Evolutionary conservation across 2,888 invertebrate species (phyloP), one percentile per base, ranked within the genome.

Genomic region (Xylota sylvarum): DNA sequence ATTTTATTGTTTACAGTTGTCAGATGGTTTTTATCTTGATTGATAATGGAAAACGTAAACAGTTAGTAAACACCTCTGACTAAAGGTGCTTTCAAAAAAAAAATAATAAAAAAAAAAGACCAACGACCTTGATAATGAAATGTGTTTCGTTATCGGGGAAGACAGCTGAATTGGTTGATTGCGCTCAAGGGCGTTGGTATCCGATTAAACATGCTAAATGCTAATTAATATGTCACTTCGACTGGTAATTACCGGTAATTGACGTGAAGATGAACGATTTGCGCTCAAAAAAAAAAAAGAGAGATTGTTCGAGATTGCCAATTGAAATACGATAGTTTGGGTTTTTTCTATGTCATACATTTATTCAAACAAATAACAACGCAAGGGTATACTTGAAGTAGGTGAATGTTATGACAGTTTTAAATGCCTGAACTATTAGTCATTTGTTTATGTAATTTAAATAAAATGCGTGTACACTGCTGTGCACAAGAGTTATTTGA

Each of bases 61-160:
- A 52, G 10, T n/a, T 23, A 56, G 30, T 27, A 17, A 40, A 14
- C 35, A 43, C 5, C 14, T 37, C 9, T 2, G 4, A 4, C 5
- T 23, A 14, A 55, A 55, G 19, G 19, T 5, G 19, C 2, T 14
- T 17, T 56, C 32, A 27, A 35, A 40, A 12, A 27, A 60, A 6
- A 27, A 37, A 7, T n/a, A n/a, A n/a, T n/a, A n/a, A n/a, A n/a
- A n/a, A 27, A 60, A 6, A 27, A 37, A 7, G 23, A 60, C 7
- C 10, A 43, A 43, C 56, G 60, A 35, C 77, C 60, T 77, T 77
- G 77, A n/a, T 52, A 69, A 10, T 77, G 69, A 77, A 77, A 69
- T 67, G 2, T 17, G 67, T 4, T 67, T 43, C n/a, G 50, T 50
- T 65, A 62, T 70, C 37, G 37, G 23, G 23, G 7, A 62, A 32